Evolutionary conservation across 2,797 vertebrate species (phyloP), one percentile per base, ranked within the genome.

Genomic region (Petrocephalus sullivani): DNA sequence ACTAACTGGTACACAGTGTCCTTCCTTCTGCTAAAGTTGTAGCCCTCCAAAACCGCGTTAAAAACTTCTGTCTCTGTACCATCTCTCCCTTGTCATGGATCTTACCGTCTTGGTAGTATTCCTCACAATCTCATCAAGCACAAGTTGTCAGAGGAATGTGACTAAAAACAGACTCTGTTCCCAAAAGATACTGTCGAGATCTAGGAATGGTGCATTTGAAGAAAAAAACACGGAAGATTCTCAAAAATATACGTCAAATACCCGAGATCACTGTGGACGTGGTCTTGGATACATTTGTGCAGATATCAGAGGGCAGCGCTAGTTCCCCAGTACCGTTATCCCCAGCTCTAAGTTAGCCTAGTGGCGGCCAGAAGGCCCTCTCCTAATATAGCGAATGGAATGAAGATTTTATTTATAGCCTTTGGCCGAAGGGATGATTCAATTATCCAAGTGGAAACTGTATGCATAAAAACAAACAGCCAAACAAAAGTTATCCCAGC

Each of bases 371-470:
- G 93, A 90, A 89, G 91, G 89, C 90, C 89, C 46, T 37, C 41
- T 92, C 92, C 90, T 67, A 91, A 95, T 96, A 96, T 96, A 96
- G 95, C 90, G 87, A 88, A 90, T 90, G 89, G 92, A 85, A 90
- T 90, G 90, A 91, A 8, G 88, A 64, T n/a, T 89, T 64, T 96
- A 96, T 95, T 94, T 93, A 94, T 96, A 96, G 94, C 87, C 87
- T 89, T 89, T 78, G 51, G 89, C 90, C 88, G 88, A 91, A 93
- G 91, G 89, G 91, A 93, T 93, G 91, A 94, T 92, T 93, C 86
- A 64, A 51, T 93, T 90, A 91, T 93, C 90, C 85, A 85, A 46
- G 86, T 87, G 89, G 89, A 64, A 87, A 87, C 21, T 33, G 54
- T 86, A 46, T 61, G 5, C 23, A 86, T n/a, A 61, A 67, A 53